Conservation (phyloP, 35 echinoderm and acorn worm species). For the Heliocidaris erythrogramma region DNA sequence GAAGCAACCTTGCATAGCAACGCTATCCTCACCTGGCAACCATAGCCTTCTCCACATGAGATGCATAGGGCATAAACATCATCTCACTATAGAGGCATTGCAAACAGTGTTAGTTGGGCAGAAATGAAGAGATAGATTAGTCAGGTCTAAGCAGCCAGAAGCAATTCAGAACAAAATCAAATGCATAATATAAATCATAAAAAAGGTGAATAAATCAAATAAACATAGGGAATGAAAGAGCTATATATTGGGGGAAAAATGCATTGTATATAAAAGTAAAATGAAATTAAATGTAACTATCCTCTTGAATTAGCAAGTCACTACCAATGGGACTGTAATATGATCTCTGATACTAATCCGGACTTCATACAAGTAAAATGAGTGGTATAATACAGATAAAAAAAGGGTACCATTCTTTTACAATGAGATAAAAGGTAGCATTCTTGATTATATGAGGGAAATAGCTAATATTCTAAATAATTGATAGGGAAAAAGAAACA, state of each 20-base stretch:
- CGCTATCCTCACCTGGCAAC: slow-evolving; percentile 69
- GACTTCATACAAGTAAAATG: no score
- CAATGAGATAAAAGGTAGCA: no score
- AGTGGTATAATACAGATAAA: no score
- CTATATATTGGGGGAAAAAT: background rate
- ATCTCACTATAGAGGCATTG: slow-evolving; percentile 33
- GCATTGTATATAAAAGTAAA: no score
- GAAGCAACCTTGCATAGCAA: background rate
- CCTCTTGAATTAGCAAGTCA: no score
- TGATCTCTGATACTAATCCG: no score
- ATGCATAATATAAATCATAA: background rate
- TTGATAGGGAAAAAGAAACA: no score
- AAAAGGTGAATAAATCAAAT: background rate
- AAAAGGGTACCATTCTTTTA: no score
- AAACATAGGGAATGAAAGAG: background rate
- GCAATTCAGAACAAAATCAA: background rate
- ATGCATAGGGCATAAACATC: slow-evolving; percentile 53
- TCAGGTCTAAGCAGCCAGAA: background rate
- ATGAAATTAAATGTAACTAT: no score
- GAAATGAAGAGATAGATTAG: slow-evolving; percentile 14
- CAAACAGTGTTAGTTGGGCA: slow-evolving; percentile 13
- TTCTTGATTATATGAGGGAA: no score
- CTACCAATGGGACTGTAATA: no score
- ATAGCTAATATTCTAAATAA: no score
- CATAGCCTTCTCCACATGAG: slow-evolving; percentile 82